phyloP scores from a whole-genome alignment of 2,113 vertebrate genomes.

The Pao palembangensis region DNA sequence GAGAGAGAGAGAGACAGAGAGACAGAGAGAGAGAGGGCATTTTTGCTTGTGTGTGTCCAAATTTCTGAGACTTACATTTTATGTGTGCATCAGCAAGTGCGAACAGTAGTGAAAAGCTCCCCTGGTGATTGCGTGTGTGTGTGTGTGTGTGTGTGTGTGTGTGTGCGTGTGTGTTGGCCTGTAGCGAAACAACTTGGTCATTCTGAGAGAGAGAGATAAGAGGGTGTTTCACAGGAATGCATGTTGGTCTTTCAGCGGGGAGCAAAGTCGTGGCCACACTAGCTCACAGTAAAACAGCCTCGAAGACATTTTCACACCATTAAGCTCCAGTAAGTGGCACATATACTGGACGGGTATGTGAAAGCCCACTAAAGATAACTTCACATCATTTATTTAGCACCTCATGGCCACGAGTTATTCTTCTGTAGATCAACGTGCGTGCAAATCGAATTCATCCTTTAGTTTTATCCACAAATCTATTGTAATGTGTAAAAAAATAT shows the following conservation, averaged over 20 bases:
- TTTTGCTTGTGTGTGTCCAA: conserved; percentile 17
- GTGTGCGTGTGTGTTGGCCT: conserved; percentile 28
- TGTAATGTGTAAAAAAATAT: too few species aligned
- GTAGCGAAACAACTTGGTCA: conserved; percentile 63
- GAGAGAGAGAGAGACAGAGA: too few species aligned
- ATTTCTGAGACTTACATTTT: conserved; percentile 39
- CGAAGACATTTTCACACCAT: conserved; percentile 49
- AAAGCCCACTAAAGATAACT: conserved; percentile 6
- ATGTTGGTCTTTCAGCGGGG: conserved; percentile 53
- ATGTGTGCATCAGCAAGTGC: conserved; percentile 46
- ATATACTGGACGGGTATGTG: neutral
- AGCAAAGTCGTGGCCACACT: conserved; percentile 43
- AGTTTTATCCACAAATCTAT: too few species aligned
- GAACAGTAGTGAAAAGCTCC: conserved; percentile 31
- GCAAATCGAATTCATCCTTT: too few species aligned
- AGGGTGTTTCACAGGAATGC: conserved; percentile 50
- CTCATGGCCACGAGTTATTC: too few species aligned
- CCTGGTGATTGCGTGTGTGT: conserved; percentile 34
- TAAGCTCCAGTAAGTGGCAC: conserved; percentile 11
- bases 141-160: conserved; percentile 26
- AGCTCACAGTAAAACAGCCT: conserved; percentile 28
- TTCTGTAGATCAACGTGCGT: too few species aligned
- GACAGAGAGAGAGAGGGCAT: conserved; percentile 7
- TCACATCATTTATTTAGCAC: conserved; percentile 4
- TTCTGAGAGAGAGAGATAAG: conserved; percentile 65